phyloP scores from a whole-genome alignment of 2,888 invertebrate species.

The Idaea straminata region DNA sequence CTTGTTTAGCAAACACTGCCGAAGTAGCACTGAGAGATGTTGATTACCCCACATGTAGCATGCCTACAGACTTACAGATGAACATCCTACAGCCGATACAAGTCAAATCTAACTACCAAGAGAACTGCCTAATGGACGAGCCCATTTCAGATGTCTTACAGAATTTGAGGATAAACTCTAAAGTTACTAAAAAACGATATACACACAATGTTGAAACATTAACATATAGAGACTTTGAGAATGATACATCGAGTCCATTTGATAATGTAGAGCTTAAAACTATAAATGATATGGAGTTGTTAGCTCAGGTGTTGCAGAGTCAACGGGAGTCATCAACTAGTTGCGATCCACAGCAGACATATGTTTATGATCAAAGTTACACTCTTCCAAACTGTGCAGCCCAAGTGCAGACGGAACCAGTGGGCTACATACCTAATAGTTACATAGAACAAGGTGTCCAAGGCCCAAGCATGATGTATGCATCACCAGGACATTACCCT shows the following conservation, averaged over 20 bases:
- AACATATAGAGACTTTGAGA: slow-evolving; percentile 90
- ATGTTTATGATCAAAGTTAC: slow-evolving; percentile 49
- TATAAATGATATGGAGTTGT: slow-evolving; percentile 94
- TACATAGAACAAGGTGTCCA: slow-evolving; percentile 61
- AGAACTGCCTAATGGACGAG: slow-evolving; percentile 65
- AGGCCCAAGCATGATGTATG: slow-evolving; percentile 55
- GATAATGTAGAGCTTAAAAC: slow-evolving; percentile 95
- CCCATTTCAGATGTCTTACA: slow-evolving; percentile 62
- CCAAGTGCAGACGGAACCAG: slow-evolving; percentile 60
- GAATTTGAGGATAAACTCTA: slow-evolving; percentile 57
- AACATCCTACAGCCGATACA: slow-evolving; percentile 72
- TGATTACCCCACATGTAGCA: slow-evolving; percentile 40
- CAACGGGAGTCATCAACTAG: slow-evolving; percentile 58
- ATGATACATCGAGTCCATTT: slow-evolving; percentile 95
- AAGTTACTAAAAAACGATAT: slow-evolving; percentile 54
- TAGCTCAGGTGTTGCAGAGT: slow-evolving; percentile 87
- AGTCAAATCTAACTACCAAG: slow-evolving; percentile 58
- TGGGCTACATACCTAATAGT: slow-evolving; percentile 62
- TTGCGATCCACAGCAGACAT: slow-evolving; percentile 45
- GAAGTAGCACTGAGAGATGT: slow-evolving; percentile 38
- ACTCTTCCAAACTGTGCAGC: slow-evolving; percentile 54
- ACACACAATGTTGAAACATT: slow-evolving; percentile 65
- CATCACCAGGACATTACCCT: slow-evolving; percentile 60
- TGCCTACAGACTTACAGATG: slow-evolving; percentile 47
- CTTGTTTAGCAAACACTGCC: slow-evolving; percentile 43